These are phyloP conservation scores for Dilophus febrilis DNA, from an alignment of 2,888 invertebrate genomes.

Conservation along the genomic window DNA sequence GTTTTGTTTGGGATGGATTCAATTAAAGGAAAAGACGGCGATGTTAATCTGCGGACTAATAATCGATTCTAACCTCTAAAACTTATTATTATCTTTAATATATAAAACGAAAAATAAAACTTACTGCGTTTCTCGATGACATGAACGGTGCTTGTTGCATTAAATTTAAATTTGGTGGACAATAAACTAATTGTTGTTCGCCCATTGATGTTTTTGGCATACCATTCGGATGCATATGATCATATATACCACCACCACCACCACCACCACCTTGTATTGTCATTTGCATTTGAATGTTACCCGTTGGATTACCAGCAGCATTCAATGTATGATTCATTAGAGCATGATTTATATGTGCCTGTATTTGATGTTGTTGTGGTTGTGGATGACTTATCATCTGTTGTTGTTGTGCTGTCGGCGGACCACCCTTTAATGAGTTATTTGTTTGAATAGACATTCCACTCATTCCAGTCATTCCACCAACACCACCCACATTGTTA, in stretches of 20 bases:
- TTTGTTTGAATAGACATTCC: slow-evolving; percentile 31
- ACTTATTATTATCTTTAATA: no score
- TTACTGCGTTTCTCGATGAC: slow-evolving; percentile 28
- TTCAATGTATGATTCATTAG: background rate
- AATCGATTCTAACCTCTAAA: no score
- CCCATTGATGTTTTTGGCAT: slow-evolving; percentile 15
- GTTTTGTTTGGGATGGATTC: no score
- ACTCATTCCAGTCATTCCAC: slow-evolving; percentile 1
- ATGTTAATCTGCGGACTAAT: no score
- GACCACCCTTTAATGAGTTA: slow-evolving; percentile 31
- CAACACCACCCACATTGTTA: slow-evolving; percentile 18
- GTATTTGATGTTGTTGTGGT: slow-evolving; percentile 13
- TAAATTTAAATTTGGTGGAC: slow-evolving; percentile 25
- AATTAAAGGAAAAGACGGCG: no score
- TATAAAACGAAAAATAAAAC: slow-evolving; percentile 12
- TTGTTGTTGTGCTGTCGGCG: slow-evolving; percentile 27
- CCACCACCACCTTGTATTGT: slow-evolving; percentile 17
- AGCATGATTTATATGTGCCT: slow-evolving; percentile 1
- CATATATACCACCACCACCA: slow-evolving; percentile 26
- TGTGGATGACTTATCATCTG: slow-evolving; percentile 35
- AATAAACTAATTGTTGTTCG: slow-evolving; percentile 19
- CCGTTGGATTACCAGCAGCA: slow-evolving; percentile 18
- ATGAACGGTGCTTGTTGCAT: slow-evolving; percentile 29
- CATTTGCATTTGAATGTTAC: slow-evolving; percentile 22
- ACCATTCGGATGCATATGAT: slow-evolving; percentile 24